Base-by-base conservation (phyloP, 2,888 invertebrate species). In the Diabrotica balteata region DNA sequence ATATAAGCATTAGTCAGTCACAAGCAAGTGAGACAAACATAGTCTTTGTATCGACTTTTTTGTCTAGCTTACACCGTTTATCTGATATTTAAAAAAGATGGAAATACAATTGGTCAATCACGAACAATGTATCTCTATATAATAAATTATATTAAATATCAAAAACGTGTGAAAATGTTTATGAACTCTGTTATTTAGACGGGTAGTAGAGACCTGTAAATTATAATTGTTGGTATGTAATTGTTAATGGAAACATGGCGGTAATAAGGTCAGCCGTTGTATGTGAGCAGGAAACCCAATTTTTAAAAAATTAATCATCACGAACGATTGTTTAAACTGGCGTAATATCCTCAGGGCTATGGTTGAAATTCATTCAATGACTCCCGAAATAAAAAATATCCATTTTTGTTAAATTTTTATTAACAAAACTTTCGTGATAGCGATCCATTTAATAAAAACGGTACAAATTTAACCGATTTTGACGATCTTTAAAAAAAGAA, bases 91-190 rank as follows among this genome's bases (percentile, higher is more conserved):
- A 53, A 53, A 53, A 8, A n/a, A 32, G 7, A 1, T 22, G 22
- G 8, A 51, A 42, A 53, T 32, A 32, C 10, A 53, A 53, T 32
- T 42, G 42, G 22, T 53, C 22, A 53, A 42, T 53, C 53, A 53
- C 47, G 54, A 54, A 54, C 43, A 44, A 61, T 61, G 32, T 32
- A 32, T 32, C 22, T 11, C 9, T 8, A 51, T 22, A 22, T 22
- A 8, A 51, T 51, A 51, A 11, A 11, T 51, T 51, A 51, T 51
- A 53, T 54, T n/a, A 62, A 62, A 54, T 62, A 54, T 62, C 54
- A 54, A 53, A 52, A 62, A 32, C 62, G 54, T 62, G 60, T 54
- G 54, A 53, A 62, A 62, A 54, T 62, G 47, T 42, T 62, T 47
- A 46, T 54, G 47, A 62, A 62, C 44, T 10, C 32, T 32, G 32